Conservation (phyloP, 1,140 invertebrate genomes). For the Melanaphis sacchari region DNA sequence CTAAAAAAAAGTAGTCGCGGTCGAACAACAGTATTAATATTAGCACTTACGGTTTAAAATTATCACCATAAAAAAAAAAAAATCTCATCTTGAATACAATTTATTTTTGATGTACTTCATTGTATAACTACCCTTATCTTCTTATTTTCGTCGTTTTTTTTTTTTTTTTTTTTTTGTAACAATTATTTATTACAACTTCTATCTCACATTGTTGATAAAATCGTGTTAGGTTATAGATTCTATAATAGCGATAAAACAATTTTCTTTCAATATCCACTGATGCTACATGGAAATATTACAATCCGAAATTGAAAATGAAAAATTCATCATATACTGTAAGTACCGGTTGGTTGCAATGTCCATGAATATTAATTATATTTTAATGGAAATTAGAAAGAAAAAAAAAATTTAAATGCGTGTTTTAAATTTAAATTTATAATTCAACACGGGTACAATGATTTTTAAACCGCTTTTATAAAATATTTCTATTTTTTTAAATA, state of each 20-base stretch:
- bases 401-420: neutral
- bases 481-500: neutral
- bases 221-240: neutral
- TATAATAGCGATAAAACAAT: neutral
- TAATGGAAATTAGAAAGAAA: neutral
- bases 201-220: neutral
- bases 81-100: neutral
- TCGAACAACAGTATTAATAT: neutral
- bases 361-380: neutral
- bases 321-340: no score
- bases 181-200: no score
- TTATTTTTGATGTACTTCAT: neutral
- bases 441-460: neutral
- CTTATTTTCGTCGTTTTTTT: neutral
- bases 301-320: neutral
- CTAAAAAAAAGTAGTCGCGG: neutral
- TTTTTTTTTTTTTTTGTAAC: no score
- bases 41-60: neutral
- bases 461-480: neutral
- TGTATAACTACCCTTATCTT: neutral
- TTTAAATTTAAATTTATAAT: conserved; percentile 9
- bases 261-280: neutral
- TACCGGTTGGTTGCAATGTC: neutral
- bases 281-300: neutral
- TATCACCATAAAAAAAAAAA: neutral